Evolutionary conservation across 2,797 vertebrate species (phyloP), one percentile per base, ranked within the genome.

Genomic region (Columba guinea): DNA sequence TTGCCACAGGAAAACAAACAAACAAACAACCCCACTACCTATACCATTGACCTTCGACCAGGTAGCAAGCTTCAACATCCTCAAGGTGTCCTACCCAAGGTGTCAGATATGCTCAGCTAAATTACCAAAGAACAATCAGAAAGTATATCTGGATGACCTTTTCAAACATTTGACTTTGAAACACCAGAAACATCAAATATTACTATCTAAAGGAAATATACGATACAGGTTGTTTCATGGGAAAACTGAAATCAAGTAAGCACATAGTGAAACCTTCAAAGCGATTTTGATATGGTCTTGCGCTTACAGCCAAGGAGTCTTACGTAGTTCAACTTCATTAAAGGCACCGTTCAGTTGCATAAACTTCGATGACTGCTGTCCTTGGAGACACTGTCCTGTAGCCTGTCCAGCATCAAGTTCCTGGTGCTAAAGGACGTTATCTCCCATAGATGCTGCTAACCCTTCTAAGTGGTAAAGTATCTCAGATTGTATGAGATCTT

Each of bases 161-260:
- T 15, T 48, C 39, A 62, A 71, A 91, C 9, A 34, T 21, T 37
- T 88, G 53, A 71, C 81, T 92, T 62, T 39, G 44, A 18, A 78
- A 70, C 10, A 17, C 8, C 20, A 71, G 48, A 30, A 59, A 49
- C 11, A n/a, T 44, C 6, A 37, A 76, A 11, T 6, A 18, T 41
- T 27, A 20, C 67, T 94, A 90, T 83, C 82, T 69, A 62, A 84
- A 78, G 90, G 35, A 71, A 90, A 92, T 1, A 65, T 1, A 64
- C 0, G 0, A 1, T 44, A 46, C 9, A 3, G 9, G 4, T 34
- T 20, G 18, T 68, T 70, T 22, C 71, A 11, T 2, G 52, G 60
- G 71, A 46, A 70, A 37, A 68, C 16, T n/a, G 70, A 32, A 77
- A 82, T 11, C 44, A 69, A 28, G 46, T n/a, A 77, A 60, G 53